Percentiles rank a stretch among this genome's conserved stretches.
phyloP scores from a whole-genome alignment of 2,113 vertebrate species.

The Phyllostomus hastatus region DNA sequence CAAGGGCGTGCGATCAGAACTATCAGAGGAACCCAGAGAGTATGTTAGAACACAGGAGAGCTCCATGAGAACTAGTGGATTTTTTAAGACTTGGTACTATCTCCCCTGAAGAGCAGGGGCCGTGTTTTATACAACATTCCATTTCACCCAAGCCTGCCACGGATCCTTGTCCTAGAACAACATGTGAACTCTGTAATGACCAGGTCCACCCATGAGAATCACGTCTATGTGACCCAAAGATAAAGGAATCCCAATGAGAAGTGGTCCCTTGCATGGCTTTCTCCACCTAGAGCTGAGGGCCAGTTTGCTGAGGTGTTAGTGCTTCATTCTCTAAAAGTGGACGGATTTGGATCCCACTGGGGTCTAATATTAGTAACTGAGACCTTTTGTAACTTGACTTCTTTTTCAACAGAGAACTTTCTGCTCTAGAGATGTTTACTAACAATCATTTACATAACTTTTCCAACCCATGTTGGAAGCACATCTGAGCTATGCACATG shows the following conservation, averaged over 20 bases:
- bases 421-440: not conserved
- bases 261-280: not conserved
- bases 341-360: not conserved
- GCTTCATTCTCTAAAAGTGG: not conserved
- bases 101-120: not conserved
- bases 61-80: not conserved
- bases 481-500: not conserved
- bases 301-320: not conserved
- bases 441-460: not conserved
- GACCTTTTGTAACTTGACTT: not conserved
- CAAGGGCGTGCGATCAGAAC: not conserved
- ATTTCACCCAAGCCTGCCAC: not conserved
- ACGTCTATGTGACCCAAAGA: not conserved
- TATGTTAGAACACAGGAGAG: not conserved
- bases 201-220: not conserved
- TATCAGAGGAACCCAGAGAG: not conserved
- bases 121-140: not conserved
- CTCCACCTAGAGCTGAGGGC: not conserved
- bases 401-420: conserved; percentile 7
- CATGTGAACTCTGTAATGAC: not conserved
- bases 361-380: not conserved
- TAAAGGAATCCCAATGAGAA: not conserved
- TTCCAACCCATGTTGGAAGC: not conserved
- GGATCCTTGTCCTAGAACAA: not conserved
- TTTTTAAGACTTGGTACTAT: not conserved